Base-by-base conservation (phyloP, 2,113 vertebrate species). In the Pontoporia blainvillei region DNA sequence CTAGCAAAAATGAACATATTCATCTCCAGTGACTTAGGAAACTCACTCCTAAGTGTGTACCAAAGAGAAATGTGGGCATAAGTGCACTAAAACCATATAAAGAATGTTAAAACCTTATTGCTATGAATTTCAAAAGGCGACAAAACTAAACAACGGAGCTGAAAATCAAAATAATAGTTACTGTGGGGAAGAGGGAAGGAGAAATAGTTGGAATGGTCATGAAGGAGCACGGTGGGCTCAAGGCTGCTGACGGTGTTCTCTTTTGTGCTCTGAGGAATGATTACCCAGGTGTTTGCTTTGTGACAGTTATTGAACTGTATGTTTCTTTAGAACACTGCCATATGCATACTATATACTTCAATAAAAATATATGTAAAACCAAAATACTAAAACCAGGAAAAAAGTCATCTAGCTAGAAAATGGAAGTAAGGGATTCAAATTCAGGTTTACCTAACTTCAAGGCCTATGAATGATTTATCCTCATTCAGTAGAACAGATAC, bases 151-250 rank as follows among this genome's bases (percentile, higher is more conserved):
- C 13, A 7, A 79, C 2, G 31, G 64, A 59, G 11, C 34, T 84
- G 44, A 78, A 84, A 23, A 39, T 92, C 44, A 84, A 2, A 57
- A 21, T 46, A 46, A 4, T n/a, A 23, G 9, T 75, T 46, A 23
- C 72, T 39, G 83, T 72, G 36, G 31, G 21, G 17, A 17, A 11
- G 25, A 46, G 18, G 20, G 25, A 78, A 49, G 31, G 8, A 3
- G 29, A 54, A 88, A 49, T 52, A 25, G 29, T 21, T 36, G 57
- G 4, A 52, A 92, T 61, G 25, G 17, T 78, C 62, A 14, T 34
- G 31, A 34, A 25, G 15, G 27, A 18, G 4, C 6, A 20, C 3
- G 3, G 13, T 6, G 0, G 0, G 8, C 41, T 66, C 20, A 31
- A 13, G 59, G 27, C 8, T 66, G 5, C 64, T 76, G 39, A 4